Conservation (phyloP, 2,113 vertebrate species). For the Rhinoderma darwinii region DNA sequence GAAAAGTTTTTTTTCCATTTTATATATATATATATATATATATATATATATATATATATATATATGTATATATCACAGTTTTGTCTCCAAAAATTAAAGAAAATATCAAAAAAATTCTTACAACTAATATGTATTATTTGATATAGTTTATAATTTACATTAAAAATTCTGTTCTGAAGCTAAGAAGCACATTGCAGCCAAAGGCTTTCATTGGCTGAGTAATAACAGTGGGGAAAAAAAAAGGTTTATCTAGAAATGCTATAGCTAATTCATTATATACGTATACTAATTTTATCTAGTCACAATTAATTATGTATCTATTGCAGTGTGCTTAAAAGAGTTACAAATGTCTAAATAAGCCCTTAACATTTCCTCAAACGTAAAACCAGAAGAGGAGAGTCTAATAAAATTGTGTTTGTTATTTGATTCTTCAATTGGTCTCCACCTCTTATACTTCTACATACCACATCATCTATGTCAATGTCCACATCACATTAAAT, state of each 20-base stretch:
- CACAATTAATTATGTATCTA: slow-evolving; percentile 56
- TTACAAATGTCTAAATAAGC: slow-evolving; percentile 57
- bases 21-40: slow-evolving; percentile 11
- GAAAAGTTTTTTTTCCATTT: slow-evolving; percentile 7
- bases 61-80: slow-evolving; percentile 53
- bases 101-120: slow-evolving; percentile 33
- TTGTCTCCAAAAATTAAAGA: slow-evolving; percentile 50
- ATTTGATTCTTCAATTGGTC: slow-evolving; percentile 3
- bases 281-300: slow-evolving; percentile 51
- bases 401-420: slow-evolving; percentile 44
- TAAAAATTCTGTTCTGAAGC: slow-evolving; percentile 44
- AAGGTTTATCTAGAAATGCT: slow-evolving; percentile 43
- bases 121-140: slow-evolving; percentile 45
- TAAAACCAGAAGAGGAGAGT: slow-evolving; percentile 45
- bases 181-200: slow-evolving; percentile 49
- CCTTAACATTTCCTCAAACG: slow-evolving; percentile 55
- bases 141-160: slow-evolving; percentile 46
- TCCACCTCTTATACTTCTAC: slow-evolving; percentile 23
- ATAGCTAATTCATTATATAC: slow-evolving; percentile 54
- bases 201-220: slow-evolving; percentile 36
- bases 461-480: neutral
- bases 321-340: slow-evolving; percentile 60
- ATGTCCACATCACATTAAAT: neutral
- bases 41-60: slow-evolving; percentile 32
- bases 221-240: slow-evolving; percentile 32